Evolutionary conservation across 1,140 invertebrate genomes (phyloP), one percentile per base, ranked within the genome.

Genomic region (Xylocopa sonorina): DNA sequence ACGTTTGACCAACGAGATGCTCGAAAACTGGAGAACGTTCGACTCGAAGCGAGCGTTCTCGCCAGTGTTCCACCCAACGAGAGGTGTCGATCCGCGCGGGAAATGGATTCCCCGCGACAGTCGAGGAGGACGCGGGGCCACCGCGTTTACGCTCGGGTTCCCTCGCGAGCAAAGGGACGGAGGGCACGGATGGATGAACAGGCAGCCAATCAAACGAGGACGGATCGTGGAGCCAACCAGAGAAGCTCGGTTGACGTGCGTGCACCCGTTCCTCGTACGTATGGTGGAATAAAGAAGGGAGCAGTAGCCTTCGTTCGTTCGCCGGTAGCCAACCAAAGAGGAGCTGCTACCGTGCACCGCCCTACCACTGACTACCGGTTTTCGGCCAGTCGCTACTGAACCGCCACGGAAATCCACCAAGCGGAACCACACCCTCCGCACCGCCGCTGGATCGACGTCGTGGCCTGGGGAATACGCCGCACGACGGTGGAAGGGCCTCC

Each of bases 281-380:
- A 87, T 86, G 88, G 87, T 84, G 83, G 67, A 84, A 81, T 84
- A 88, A 90, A 90, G 89, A 87, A 90, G 89, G 89, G 87, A 89
- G 87, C 89, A 85, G 86, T 89, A 89, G 81, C 79, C 84, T 85
- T 89, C 83, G 81, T 78, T 72, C 80, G 89, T 81, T 88, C 84
- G 83, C 80, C 82, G 69, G 83, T 91, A 91, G 91, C 91, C 91
- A 92, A 92, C 91, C 91, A 92, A 92, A 90, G 89, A 85, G 85
- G 86, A 89, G 86, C 84, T 79, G 91, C 92, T 93, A 93, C 92
- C 80, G 92, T 92, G 92, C 90, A 88, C 91, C 92, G 92, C 92
- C 92, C 92, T 92, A 88, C 87, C 89, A 88, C 89, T 87, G 87
- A 90, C 92, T 92, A 93, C 92, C 90, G 92, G 92, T 93, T 92